phyloP scores from a whole-genome alignment of 1,140 invertebrate genomes.

The Drosophila equinoxialis region DNA sequence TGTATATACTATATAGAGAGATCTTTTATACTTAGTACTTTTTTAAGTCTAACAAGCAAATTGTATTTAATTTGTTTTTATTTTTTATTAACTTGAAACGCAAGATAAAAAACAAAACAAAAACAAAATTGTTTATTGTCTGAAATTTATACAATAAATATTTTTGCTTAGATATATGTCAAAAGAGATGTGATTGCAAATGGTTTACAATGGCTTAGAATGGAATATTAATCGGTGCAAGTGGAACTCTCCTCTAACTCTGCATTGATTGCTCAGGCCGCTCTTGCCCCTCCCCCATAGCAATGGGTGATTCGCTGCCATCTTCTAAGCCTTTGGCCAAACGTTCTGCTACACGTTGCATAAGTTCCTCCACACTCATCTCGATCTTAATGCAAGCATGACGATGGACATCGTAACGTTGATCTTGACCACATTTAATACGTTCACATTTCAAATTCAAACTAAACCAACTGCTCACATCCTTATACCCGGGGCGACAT shows the following conservation, averaged over 20 bases:
- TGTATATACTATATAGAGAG: constrained; percentile 10
- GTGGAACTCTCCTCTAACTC: background rate
- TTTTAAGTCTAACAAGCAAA: constrained; percentile 43
- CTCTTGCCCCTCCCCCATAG: constrained; percentile 11
- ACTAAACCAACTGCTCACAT: constrained; percentile 70
- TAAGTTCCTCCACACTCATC: constrained; percentile 79
- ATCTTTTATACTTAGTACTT: constrained; percentile 43
- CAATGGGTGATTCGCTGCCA: constrained; percentile 23
- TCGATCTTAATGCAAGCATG: constrained; percentile 68
- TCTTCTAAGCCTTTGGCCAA: constrained; percentile 55
- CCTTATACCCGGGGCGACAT: constrained; percentile 67
- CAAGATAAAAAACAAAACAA: background rate
- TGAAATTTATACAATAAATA: constrained; percentile 64
- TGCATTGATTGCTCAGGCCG: background rate
- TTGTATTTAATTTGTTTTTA: constrained; percentile 50
- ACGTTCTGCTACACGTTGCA: constrained; percentile 69
- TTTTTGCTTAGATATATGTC: constrained; percentile 34
- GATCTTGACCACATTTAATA: constrained; percentile 66
- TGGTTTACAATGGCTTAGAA: background rate
- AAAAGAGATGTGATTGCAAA: background rate
- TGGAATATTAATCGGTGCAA: background rate
- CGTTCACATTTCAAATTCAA: constrained; percentile 62
- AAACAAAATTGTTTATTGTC: constrained; percentile 54
- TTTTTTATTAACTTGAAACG: constrained; percentile 68
- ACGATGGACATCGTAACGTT: constrained; percentile 60